Evolutionary conservation across 2,797 vertebrate species (phyloP).

Genomic region (Phrynocephalus forsythii): DNA sequence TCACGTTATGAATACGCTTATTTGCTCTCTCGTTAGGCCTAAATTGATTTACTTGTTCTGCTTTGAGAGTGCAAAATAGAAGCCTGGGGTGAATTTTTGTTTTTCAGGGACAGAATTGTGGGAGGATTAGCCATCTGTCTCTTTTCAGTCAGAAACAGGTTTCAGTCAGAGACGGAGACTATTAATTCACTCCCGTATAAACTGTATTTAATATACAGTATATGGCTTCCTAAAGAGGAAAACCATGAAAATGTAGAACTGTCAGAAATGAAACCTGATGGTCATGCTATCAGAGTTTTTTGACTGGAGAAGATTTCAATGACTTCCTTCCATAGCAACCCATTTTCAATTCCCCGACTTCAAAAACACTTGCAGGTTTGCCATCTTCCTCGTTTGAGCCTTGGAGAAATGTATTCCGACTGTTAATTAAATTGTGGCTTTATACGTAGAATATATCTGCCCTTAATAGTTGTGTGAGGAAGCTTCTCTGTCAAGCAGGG

Average conservation of each 20-base stretch:
- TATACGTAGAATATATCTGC: not conserved
- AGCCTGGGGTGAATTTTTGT: slow-evolving; percentile 19
- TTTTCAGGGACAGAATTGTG: slow-evolving; percentile 18
- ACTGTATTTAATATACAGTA: not conserved
- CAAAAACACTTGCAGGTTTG: not conserved
- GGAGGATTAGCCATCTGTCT: slow-evolving; percentile 14
- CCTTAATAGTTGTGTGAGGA: not conserved
- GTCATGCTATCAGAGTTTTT: not conserved
- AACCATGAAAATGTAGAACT: not conserved
- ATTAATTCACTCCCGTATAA: not conserved
- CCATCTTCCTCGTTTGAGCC: not conserved
- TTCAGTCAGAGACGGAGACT: not conserved
- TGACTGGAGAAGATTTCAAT: not conserved
- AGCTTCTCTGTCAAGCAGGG: not conserved
- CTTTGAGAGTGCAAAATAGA: slow-evolving; percentile 10
- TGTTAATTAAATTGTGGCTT: slow-evolving; percentile 22
- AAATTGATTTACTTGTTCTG: slow-evolving; percentile 40
- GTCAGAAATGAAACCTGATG: not conserved
- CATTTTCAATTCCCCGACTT: slow-evolving; percentile 12
- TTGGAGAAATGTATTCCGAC: not conserved
- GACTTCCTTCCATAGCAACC: not conserved
- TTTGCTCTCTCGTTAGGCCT: slow-evolving; percentile 21
- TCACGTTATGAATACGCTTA: slow-evolving; percentile 19
- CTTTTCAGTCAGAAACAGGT: not conserved
- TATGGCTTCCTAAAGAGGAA: not conserved